Evolutionary conservation across 2,888 invertebrate genomes (phyloP).

Genomic region (Hypolimnas misippus): DNA sequence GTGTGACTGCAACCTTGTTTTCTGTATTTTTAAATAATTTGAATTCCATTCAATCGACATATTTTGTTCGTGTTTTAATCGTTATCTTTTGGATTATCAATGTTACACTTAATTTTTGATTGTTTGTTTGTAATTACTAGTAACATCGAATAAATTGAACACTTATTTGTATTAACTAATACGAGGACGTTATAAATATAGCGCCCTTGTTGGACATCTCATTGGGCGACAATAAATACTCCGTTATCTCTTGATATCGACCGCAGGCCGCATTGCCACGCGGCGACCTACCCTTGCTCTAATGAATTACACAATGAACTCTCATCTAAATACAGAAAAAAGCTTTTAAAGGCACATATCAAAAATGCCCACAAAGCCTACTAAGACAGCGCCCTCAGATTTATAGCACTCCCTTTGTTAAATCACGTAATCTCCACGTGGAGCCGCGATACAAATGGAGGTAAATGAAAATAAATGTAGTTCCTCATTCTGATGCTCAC

Average conservation of each 20-base stretch:
- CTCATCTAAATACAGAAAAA: slow-evolving; percentile 85
- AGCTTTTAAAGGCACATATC: slow-evolving; percentile 85
- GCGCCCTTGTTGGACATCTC: slow-evolving; percentile 70
- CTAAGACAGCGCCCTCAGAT: slow-evolving; percentile 82
- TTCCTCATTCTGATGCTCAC: slow-evolving; percentile 78
- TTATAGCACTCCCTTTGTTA: slow-evolving; percentile 82
- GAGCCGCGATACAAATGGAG: slow-evolving; percentile 81
- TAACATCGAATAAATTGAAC: slow-evolving; percentile 15
- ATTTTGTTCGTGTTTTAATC: background rate
- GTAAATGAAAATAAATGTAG: slow-evolving; percentile 84
- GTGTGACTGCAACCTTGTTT: slow-evolving; percentile 10
- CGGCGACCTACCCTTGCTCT: slow-evolving; percentile 76
- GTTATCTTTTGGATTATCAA: background rate
- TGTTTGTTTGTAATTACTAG: background rate
- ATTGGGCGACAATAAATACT: slow-evolving; percentile 77
- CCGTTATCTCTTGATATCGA: slow-evolving; percentile 81
- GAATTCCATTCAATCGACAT: background rate
- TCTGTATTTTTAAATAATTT: slow-evolving; percentile 8
- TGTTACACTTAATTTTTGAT: slow-evolving; percentile 5
- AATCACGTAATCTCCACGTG: slow-evolving; percentile 84
- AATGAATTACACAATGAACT: slow-evolving; percentile 84
- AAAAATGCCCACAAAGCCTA: slow-evolving; percentile 84
- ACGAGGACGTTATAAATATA: slow-evolving; percentile 73
- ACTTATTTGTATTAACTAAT: slow-evolving; percentile 71
- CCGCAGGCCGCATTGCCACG: slow-evolving; percentile 68